A percentile compares a stretch with the other conserved stretches of the same genome.
Conservation (phyloP, 2,113 vertebrate species). For the Ibidorhyncha struthersii region DNA sequence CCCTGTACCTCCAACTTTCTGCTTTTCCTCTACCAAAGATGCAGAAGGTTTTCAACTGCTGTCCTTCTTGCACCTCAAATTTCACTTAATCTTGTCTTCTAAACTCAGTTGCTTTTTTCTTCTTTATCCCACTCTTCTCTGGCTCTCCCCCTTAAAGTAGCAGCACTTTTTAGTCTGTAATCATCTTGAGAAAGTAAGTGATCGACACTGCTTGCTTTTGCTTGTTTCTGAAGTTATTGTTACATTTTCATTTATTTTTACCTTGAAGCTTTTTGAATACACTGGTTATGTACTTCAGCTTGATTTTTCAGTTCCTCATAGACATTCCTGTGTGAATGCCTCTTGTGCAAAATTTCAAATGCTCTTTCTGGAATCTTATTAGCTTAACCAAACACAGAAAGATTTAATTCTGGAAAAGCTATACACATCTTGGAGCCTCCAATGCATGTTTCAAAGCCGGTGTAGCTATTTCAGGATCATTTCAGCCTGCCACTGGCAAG, state of each 20-base stretch:
- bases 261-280: not conserved
- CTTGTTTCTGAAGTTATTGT: not conserved
- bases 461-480: not conserved
- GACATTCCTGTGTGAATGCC: not conserved
- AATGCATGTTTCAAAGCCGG: not conserved
- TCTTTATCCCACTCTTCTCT: not conserved
- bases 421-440: not conserved
- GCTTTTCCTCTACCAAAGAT: not conserved
- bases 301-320: not conserved
- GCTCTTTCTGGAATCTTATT: not conserved
- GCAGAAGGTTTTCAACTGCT: not conserved
- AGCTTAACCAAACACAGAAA: not conserved
- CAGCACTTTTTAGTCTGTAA: not conserved
- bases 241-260: not conserved
- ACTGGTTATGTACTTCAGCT: not conserved
- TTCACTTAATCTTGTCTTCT: not conserved
- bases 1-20: not conserved
- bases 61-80: not conserved
- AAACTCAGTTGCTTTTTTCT: not conserved
- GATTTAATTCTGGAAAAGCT: not conserved
- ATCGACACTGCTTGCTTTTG: not conserved
- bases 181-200: not conserved
- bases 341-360: not conserved
- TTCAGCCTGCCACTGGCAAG: not conserved
- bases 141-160: not conserved